phyloP scores from a whole-genome alignment of 2,888 invertebrate species.

The Lumbricus terrestris region DNA sequence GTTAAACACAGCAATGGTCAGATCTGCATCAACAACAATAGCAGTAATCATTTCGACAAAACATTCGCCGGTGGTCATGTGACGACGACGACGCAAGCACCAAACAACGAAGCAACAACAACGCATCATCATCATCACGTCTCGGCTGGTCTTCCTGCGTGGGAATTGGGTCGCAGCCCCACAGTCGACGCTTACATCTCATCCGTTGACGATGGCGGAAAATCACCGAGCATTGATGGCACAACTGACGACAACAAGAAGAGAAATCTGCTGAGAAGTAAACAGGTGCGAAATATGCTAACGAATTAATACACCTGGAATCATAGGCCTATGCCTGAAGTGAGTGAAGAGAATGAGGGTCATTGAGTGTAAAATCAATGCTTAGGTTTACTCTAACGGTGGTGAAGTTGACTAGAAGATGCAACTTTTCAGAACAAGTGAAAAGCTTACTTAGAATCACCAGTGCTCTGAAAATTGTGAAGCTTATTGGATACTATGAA shows the following conservation, averaged over 20 bases:
- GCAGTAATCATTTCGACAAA: background rate
- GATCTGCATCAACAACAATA: background rate
- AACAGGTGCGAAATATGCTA: background rate
- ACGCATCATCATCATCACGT: too few species aligned
- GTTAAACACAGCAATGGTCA: background rate
- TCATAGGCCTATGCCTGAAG: too few species aligned
- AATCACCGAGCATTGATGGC: background rate
- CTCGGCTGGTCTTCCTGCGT: background rate
- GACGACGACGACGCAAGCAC: background rate
- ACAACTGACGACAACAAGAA: background rate
- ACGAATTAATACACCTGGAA: too few species aligned
- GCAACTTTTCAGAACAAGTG: background rate
- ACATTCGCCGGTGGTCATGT: background rate
- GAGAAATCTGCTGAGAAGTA: background rate
- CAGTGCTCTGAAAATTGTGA: background rate
- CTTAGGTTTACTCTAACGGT: too few species aligned
- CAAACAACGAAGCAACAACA: background rate
- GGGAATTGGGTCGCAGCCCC: constrained; percentile 14
- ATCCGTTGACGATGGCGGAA: background rate
- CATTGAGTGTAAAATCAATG: too few species aligned
- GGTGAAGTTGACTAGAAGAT: too few species aligned
- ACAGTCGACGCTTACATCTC: constrained; percentile 17
- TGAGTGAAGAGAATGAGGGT: too few species aligned
- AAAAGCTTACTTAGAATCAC: background rate
- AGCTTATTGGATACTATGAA: background rate